Base-by-base conservation (phyloP, 1,140 invertebrate species). In the Chironomus tepperi region DNA sequence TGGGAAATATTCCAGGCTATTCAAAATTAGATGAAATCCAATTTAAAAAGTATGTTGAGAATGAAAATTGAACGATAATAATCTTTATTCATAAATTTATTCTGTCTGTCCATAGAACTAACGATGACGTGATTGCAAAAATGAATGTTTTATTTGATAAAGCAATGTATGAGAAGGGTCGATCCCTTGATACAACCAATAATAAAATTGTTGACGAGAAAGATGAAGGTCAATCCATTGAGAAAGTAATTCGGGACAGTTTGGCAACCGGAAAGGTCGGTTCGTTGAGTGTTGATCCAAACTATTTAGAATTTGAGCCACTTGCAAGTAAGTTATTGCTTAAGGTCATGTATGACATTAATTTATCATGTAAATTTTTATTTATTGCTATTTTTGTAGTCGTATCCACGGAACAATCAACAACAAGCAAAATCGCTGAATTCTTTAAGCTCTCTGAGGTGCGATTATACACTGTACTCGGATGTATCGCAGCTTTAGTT, bases 391-490 rank as follows among this genome's bases (percentile, higher is more conserved):
- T 42, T 16, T 43, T 72, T 73, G 21, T 5, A 57, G 47, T 57
- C n/a, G 47, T 57, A 57, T 57, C 8, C 0, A 8, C 21, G 18
- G 81, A 80, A 74, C 80, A 81, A 75, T 78, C 77, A 18, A 73
- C 77, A 1, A 24, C 73, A 3, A 79, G 79, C 9, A 76, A 78
- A 0, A 76, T 80, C 12, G 80, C 80, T 73, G 83, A 81, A 16
- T 87, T 87, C 83, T 87, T 88, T 78, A 84, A 86, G 75, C 81
- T 87, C 34, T 87, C 89, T 1, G 87, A 87, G 77, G 88, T 88
- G 3, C 92, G 93, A 78, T 83, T 94, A 74, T 95, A 93, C 84
- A 90, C 93, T 76, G 91, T 96, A 10, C 84, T 93, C 65, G 94
- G 90, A 8, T 91, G 93, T 76, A 88, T 96, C 75, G 88, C 86